These are phyloP conservation scores for Sebastes matsubarae DNA, from an alignment of 2,797 vertebrate genomes.

Conservation along the genomic window DNA sequence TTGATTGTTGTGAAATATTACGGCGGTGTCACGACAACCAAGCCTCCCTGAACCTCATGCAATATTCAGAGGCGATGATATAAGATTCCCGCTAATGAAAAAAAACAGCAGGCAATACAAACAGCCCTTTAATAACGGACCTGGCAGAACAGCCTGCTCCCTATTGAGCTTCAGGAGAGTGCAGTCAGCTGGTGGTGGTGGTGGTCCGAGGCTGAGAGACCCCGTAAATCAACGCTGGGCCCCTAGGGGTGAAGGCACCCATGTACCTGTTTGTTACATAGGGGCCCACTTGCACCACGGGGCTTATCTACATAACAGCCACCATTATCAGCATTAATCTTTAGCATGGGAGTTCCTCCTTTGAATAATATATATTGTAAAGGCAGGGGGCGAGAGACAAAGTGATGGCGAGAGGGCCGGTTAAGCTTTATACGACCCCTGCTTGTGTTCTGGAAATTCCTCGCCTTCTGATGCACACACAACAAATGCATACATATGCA, in stretches of 20 bases:
- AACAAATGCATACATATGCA: conserved; percentile 23
- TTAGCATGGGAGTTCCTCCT: background rate
- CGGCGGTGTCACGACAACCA: conserved; percentile 65
- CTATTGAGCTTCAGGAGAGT: conserved; percentile 31
- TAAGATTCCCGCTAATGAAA: conserved; percentile 80
- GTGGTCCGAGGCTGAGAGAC: conserved; percentile 1
- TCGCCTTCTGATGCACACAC: conserved; percentile 1
- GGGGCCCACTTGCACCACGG: background rate
- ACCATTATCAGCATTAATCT: conserved; percentile 7
- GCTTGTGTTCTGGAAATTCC: background rate
- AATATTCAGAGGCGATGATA: conserved; percentile 81
- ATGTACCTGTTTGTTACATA: background rate
- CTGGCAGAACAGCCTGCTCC: conserved; percentile 44
- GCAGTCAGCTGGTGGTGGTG: conserved; percentile 10
- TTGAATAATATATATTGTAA: background rate
- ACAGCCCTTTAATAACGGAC: conserved; percentile 74
- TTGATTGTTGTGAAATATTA: conserved; percentile 81
- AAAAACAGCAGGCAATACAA: conserved; percentile 75
- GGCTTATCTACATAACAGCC: conserved; percentile 10
- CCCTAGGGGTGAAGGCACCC: conserved; percentile 17
- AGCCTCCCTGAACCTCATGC: conserved; percentile 74
- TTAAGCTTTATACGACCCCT: background rate
- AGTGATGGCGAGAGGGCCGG: background rate
- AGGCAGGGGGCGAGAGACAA: background rate
- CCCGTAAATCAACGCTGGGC: background rate